phyloP scores from a whole-genome alignment of 2,888 invertebrate species.

The Oxytorus armatus region DNA sequence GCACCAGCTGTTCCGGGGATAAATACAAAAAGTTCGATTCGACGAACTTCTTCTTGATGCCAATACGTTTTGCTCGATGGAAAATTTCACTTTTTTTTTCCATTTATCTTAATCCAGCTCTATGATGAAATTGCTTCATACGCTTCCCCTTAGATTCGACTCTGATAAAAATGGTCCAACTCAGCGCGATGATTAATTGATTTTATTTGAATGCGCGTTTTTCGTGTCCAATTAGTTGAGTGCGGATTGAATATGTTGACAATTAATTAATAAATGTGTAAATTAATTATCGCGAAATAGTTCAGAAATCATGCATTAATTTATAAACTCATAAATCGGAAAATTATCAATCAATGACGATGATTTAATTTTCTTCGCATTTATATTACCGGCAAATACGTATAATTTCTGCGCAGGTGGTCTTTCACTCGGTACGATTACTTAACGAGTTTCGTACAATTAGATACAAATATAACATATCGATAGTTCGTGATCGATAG shows the following conservation, averaged over 20 bases:
- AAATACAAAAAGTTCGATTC: slow-evolving; percentile 50
- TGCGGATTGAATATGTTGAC: not conserved
- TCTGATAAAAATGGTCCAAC: not conserved
- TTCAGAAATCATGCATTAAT: slow-evolving; percentile 1
- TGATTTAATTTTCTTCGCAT: not conserved
- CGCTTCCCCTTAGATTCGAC: not conserved
- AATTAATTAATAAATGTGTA: not conserved
- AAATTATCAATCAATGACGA: slow-evolving; percentile 9
- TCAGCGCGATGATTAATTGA: not conserved
- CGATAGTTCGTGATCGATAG: slow-evolving; percentile 59
- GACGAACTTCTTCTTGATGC: slow-evolving; percentile 15
- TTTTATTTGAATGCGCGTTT: not conserved
- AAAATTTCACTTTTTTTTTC: not conserved
- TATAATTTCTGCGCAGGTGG: slow-evolving; percentile 56
- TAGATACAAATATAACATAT: slow-evolving; percentile 58
- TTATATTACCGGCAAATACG: slow-evolving; percentile 6
- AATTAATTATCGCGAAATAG: slow-evolving; percentile 2
- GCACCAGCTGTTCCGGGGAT: slow-evolving; percentile 32
- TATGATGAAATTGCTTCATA: not conserved
- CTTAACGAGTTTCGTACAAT: slow-evolving; percentile 53
- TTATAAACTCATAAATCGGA: not conserved
- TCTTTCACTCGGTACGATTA: slow-evolving; percentile 56
- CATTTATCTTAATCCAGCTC: not conserved
- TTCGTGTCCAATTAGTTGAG: not conserved
- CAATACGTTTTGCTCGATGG: not conserved